Base-by-base conservation (phyloP, 30 jellyfish, hydroid and myxozoan genomes). In the Hydractinia echinata region DNA sequence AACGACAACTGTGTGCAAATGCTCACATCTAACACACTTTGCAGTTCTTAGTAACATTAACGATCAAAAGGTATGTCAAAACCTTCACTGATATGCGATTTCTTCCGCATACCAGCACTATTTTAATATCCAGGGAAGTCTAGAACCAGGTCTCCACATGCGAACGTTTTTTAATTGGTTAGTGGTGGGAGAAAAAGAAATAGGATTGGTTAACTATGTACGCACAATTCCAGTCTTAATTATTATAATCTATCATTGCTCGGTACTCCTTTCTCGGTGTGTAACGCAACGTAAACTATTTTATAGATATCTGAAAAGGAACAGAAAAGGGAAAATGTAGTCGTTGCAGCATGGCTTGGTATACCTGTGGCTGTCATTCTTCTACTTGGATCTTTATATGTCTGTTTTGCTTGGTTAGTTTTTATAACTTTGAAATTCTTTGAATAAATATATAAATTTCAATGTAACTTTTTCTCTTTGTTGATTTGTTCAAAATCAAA, bases 261-360 rank as follows among this genome's bases (percentile, higher is more conserved):
- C 39, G 0, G 74, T 64, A 51, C 9, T 13, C 8, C 39, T 13
- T 64, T 13, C 51, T 64, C 7, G 0, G 18, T 64, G 74, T 64
- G 74, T 64, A 51, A 64, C 18, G 9, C 39, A n/a, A n/a, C 39
- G 74, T 64, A n/a, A 64, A n/a, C 18, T 67, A 14, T 20, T 70
- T 58, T 61, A 14, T 58, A 91, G 96, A 82, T 87, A 7, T 91
- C 98, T 18, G 96, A 96, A 4, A 91, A 91, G 72, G 96, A 91
- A 53, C 96, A 91, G 54, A 92, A 91, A 20, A 83, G 82, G 53
- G 98, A 91, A 84, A 87, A 91, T 76, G 83, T 96, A 15, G 82
- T 91, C 76, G 98, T 95, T 1, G 76, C 89, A 54, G 85, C 87
- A 95, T 91, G 98, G 98, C 89, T 91, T 52, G 98, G 98, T 5